Percentiles rank a stretch among this genome's conserved stretches.
Conservation (phyloP, 2,888 invertebrate species). For the Apodemia duryi region DNA sequence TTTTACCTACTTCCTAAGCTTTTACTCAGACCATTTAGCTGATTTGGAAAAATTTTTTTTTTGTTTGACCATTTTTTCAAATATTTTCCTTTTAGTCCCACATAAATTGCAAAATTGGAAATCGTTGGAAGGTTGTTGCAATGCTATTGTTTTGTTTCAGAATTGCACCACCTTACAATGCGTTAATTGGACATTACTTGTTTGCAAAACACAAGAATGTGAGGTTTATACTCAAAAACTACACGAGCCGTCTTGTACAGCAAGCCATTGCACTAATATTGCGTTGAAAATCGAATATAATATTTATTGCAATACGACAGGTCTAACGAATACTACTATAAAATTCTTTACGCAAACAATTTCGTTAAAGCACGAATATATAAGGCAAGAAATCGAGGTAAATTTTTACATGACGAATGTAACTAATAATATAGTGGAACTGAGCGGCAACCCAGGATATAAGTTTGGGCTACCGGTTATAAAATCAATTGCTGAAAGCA, state of each 20-base stretch:
- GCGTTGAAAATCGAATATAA: slow-evolving; percentile 54
- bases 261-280: slow-evolving; percentile 50
- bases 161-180: slow-evolving; percentile 60
- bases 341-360: slow-evolving; percentile 49
- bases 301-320: slow-evolving; percentile 52
- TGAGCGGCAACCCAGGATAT: slow-evolving; percentile 90
- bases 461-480: slow-evolving; percentile 81
- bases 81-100: no score
- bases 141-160: slow-evolving; percentile 42
- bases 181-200: slow-evolving; percentile 54
- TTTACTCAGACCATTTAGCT: no score
- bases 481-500: slow-evolving; percentile 48
- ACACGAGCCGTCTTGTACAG: slow-evolving; percentile 54
- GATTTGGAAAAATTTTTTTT: no score
- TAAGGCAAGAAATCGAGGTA: slow-evolving; percentile 54
- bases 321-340: slow-evolving; percentile 53
- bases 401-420: slow-evolving; percentile 51
- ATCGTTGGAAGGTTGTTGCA: no score
- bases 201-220: slow-evolving; percentile 45
- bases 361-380: slow-evolving; percentile 38
- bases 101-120: no score
- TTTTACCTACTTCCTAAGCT: no score
- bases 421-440: slow-evolving; percentile 43
- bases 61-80: no score
- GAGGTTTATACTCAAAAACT: slow-evolving; percentile 45